Conservation (phyloP, 2,888 invertebrate genomes). For the Coelopa pilipes region DNA sequence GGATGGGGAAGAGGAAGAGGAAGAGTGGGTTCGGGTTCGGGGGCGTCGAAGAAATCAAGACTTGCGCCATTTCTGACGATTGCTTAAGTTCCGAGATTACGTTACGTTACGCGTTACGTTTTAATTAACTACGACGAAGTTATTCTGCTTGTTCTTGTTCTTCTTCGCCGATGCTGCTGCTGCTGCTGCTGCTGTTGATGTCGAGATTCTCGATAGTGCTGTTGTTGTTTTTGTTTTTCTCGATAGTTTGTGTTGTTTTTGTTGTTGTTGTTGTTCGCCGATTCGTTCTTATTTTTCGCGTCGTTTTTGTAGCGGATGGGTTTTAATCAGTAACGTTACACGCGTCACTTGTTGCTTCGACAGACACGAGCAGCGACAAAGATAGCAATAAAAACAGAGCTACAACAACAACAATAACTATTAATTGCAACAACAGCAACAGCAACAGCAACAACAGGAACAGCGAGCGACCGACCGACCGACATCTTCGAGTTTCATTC, state of each 20-base stretch:
- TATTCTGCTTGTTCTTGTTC: not conserved
- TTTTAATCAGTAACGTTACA: slow-evolving; percentile 18
- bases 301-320: not conserved
- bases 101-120: not conserved
- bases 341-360: not conserved
- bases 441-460: too few species aligned
- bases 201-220: too few species aligned
- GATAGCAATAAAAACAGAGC: too few species aligned
- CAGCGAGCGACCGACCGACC: not conserved
- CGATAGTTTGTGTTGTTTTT: not conserved
- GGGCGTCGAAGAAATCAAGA: not conserved
- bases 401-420: too few species aligned
- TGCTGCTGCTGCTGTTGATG: not conserved
- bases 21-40: not conserved
- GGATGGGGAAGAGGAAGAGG: not conserved
- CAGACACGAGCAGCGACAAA: not conserved
- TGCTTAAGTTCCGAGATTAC: too few species aligned
- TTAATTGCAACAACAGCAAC: too few species aligned
- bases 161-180: not conserved
- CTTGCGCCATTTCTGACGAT: not conserved
- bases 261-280: slow-evolving; percentile 1
- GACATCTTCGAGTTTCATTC: not conserved
- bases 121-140: slow-evolving; percentile 14
- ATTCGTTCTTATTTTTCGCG: not conserved
- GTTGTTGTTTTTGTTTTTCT: not conserved